These are phyloP conservation scores for Oikopleura albicans DNA, from an alignment of 23 tunicate genomes.

Conservation along the genomic window DNA sequence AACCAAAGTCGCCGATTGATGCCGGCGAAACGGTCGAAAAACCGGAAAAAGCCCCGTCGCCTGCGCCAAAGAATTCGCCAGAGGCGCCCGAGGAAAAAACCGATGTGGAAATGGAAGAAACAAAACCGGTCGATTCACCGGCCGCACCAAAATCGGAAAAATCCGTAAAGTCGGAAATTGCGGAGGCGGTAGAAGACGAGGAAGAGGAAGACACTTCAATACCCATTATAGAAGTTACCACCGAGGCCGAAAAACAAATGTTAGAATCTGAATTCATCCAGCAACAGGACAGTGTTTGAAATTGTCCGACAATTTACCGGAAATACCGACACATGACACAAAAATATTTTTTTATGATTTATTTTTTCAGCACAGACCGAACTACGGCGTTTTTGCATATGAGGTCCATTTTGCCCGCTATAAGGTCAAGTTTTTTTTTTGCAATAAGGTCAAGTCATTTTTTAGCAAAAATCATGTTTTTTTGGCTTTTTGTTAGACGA, in stretches of 20 bases:
- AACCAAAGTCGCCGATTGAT: neutral
- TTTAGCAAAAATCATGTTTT: too few species aligned
- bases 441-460: too few species aligned
- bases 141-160: neutral
- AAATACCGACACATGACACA: too few species aligned
- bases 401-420: too few species aligned
- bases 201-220: neutral
- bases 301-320: too few species aligned
- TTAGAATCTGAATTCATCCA: slow-evolving; percentile 17
- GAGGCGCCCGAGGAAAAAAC: neutral
- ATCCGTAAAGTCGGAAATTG: neutral
- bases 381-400: too few species aligned
- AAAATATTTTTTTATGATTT: too few species aligned
- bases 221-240: neutral
- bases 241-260: slow-evolving; percentile 18
- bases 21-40: neutral
- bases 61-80: neutral
- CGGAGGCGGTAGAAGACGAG: neutral
- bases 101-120: slow-evolving; percentile 21
- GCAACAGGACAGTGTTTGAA: too few species aligned
- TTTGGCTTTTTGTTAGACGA: too few species aligned
- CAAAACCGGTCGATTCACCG: neutral
- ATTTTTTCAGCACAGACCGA: too few species aligned
- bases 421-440: too few species aligned
- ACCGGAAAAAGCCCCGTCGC: slow-evolving; percentile 18